Evolutionary conservation across 2,113 vertebrate genomes (phyloP), one percentile per base, ranked within the genome.

Genomic region (Phyllostomus hastatus): DNA sequence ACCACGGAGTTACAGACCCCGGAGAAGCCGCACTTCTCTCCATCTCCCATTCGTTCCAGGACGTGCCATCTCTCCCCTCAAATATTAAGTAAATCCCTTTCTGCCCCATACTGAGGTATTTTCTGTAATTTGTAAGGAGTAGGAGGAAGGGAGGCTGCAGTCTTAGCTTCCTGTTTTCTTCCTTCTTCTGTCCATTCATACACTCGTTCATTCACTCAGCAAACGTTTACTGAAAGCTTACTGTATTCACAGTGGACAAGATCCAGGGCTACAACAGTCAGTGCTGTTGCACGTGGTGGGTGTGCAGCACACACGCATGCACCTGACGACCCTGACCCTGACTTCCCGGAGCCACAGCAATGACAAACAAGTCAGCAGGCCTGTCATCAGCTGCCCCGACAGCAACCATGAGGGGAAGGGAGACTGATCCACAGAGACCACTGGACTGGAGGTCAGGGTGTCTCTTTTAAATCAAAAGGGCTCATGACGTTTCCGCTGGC

Each of bases 271-370:
- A 28, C 0, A 7, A 43, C 1, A 26, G 76, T 19, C 61, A 38
- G 24, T 4, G 19, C 82, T 19, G 43, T 7, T 78, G 26, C 3
- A 33, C 3, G 0, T 0, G 26, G 64, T 8, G 35, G 14, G 67
- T 50, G 11, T 15, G 7, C 28, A 59, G 31, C 5, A 26, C 38
- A 41, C 1, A 2, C 3, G 0, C 24, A 14, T 7, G 1, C 6
- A 43, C 12, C 61, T 0, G 0, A 41, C 16, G 75, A 41, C 59
- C 19, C 22, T 4, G 33, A 52, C 10, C 12, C 28, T 10, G 20
- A 57, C 2, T 31, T 8, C 31, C 31, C 33, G 43, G 78, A 70
- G 73, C 54, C 38, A 46, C 15, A 31, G 20, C 10, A 26, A 33
- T 54, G 2, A 19, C 66, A 24, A 7, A 43, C 20, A n/a, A 20